A percentile compares a stretch with the other conserved stretches of the same genome.
Conservation (phyloP, 2,113 vertebrate genomes). For the Pseudopipra pipra region DNA sequence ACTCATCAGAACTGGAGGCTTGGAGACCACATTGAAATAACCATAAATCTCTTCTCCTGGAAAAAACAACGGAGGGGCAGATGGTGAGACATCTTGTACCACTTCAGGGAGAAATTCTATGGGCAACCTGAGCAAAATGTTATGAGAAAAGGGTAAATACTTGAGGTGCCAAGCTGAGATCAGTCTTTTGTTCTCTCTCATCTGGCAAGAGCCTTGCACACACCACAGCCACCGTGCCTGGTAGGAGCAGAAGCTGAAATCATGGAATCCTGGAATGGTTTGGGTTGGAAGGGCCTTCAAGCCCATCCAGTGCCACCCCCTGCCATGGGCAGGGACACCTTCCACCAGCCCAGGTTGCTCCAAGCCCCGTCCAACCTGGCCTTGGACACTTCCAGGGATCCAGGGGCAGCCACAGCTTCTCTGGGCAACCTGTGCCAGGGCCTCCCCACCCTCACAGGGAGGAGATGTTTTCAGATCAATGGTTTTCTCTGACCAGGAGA, state of each 20-base stretch:
- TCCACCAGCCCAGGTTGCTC: fast-evolving
- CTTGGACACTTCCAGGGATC: neutral
- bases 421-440: neutral
- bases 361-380: neutral
- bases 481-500: neutral
- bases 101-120: neutral
- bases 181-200: neutral
- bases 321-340: neutral
- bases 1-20: neutral
- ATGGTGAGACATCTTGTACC: neutral
- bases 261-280: neutral
- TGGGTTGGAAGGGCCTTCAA: neutral
- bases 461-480: neutral
- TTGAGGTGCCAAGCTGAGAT: neutral
- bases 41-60: neutral
- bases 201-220: too few relatives aligned
- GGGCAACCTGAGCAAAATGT: fast-evolving
- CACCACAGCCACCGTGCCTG: fast-evolving
- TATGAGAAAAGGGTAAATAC: neutral
- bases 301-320: neutral
- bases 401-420: neutral
- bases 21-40: fast-evolving
- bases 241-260: neutral
- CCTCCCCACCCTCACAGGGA: neutral
- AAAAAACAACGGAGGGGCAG: neutral